Evolutionary conservation across 2,797 vertebrate genomes (phyloP).

Genomic region (Mergus octosetaceus): DNA sequence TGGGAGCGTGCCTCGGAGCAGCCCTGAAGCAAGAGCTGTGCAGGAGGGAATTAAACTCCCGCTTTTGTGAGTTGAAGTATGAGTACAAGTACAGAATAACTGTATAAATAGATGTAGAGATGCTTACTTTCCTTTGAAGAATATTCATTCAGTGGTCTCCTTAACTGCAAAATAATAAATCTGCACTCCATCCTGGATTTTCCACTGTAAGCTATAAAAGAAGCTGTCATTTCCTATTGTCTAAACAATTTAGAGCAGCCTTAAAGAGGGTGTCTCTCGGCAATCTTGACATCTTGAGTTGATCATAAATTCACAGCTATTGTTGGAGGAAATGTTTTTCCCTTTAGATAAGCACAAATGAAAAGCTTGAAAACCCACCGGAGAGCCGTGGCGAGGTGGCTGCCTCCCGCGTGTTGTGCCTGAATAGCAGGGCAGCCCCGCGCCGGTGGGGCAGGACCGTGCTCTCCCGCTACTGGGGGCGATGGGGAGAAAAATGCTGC

Average conservation of each 20-base stretch:
- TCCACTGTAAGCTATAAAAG: background rate
- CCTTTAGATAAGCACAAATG: background rate
- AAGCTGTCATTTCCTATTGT: conserved; percentile 39
- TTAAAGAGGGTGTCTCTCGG: conserved; percentile 30
- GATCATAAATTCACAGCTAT: conserved; percentile 23
- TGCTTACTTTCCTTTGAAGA: background rate
- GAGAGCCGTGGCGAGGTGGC: background rate
- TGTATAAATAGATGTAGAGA: background rate
- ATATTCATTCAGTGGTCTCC: background rate
- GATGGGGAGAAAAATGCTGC: background rate
- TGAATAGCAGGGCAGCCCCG: background rate
- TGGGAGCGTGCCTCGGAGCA: background rate
- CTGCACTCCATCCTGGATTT: background rate
- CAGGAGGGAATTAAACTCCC: background rate
- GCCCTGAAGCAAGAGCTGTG: background rate
- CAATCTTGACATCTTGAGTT: conserved; percentile 22
- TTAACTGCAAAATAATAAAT: conserved; percentile 11
- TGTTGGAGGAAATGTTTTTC: background rate
- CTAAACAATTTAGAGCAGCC: conserved; percentile 45
- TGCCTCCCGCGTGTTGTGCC: rapidly evolving
- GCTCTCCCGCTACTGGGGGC: background rate
- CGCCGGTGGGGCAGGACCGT: rapidly evolving
- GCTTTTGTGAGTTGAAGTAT: background rate
- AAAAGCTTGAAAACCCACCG: background rate
- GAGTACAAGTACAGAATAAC: background rate